These are phyloP conservation scores for Drosophila histrio DNA, from an alignment of 2,888 invertebrate genomes.

Conservation along the genomic window DNA sequence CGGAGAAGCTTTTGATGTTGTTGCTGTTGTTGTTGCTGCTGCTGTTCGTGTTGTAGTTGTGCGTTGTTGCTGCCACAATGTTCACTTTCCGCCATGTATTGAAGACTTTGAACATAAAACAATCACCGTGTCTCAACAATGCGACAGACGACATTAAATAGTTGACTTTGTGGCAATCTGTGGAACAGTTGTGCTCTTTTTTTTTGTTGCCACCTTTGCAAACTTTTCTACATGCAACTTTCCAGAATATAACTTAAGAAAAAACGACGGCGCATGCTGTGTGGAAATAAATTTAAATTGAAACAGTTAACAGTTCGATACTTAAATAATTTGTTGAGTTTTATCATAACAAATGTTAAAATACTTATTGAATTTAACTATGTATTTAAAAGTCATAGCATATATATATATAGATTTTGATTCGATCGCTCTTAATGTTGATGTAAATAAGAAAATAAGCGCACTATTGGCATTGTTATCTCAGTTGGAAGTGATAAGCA, in stretches of 20 bases:
- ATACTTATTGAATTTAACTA: too few species aligned
- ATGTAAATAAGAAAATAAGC: background rate
- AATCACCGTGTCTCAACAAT: constrained; percentile 48
- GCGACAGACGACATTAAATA: constrained; percentile 67
- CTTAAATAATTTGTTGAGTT: too few species aligned
- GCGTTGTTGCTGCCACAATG: constrained; percentile 2
- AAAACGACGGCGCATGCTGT: background rate
- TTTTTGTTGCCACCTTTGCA: background rate
- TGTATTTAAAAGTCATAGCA: too few species aligned
- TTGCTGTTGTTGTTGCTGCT: background rate
- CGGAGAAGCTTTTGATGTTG: background rate
- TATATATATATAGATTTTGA: background rate
- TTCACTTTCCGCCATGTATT: constrained; percentile 52
- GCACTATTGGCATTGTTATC: constrained; percentile 8
- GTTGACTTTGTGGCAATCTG: constrained; percentile 27
- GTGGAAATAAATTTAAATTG: too few species aligned
- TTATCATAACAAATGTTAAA: too few species aligned
- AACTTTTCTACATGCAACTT: background rate
- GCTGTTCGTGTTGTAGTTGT: constrained; percentile 1
- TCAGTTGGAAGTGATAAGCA: constrained; percentile 10
- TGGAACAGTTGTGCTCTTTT: background rate
- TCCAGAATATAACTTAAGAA: background rate
- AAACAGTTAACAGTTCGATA: too few species aligned
- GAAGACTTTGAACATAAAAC: constrained; percentile 52
- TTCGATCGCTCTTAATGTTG: background rate